A percentile compares a stretch with the other conserved stretches of the same genome.
These are phyloP conservation scores for Cantharis lateralis DNA, from an alignment of 2,888 invertebrate species.

Conservation along the genomic window DNA sequence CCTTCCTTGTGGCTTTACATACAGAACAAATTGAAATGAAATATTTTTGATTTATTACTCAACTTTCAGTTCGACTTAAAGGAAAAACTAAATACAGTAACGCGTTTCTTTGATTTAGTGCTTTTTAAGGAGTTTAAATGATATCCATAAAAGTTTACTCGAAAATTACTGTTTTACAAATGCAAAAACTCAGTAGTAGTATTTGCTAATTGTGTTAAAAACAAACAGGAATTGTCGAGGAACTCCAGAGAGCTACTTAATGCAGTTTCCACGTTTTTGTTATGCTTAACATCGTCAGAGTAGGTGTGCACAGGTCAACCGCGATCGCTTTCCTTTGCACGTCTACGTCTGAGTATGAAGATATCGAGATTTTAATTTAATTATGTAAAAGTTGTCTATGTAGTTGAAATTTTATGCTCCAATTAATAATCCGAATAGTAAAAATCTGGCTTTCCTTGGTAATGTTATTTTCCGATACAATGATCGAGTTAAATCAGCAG, in stretches of 20 bases:
- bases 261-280: background rate
- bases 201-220: background rate
- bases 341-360: background rate
- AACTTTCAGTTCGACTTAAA: background rate
- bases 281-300: background rate
- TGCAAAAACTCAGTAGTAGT: background rate
- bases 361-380: background rate
- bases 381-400: too few species aligned
- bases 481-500: too few species aligned
- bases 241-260: background rate
- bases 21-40: background rate
- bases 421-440: background rate
- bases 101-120: background rate
- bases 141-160: background rate
- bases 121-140: background rate
- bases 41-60: background rate
- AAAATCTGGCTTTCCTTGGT: background rate
- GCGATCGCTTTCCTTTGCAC: background rate
- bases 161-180: background rate
- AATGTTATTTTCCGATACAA: background rate
- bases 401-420: too few species aligned
- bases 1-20: background rate
- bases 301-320: background rate
- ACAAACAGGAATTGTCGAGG: background rate
- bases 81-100: background rate